Evolutionary conservation across 2,113 vertebrate genomes (phyloP), one percentile per base, ranked within the genome.

Genomic region (Lepus timidus): DNA sequence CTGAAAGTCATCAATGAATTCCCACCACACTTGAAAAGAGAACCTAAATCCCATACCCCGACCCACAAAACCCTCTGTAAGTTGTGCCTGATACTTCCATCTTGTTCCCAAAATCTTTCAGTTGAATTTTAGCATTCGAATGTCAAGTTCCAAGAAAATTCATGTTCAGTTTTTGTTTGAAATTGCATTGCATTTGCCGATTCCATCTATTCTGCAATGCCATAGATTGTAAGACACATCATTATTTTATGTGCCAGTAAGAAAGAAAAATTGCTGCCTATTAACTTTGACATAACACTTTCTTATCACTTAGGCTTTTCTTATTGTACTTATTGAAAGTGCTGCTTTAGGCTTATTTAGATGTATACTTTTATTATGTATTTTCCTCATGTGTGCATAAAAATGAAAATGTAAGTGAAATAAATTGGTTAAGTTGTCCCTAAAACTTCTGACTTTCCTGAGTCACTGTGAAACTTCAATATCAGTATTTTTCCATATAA

Each of bases 331-430:
- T 87, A 81, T 62, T 70, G 49, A 71, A 88, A 86, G 65, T n/a
- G 16, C 14, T 92, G 31, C 49, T 80, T 80, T 75, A 67, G 31
- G 85, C 44, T 89, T 93, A 88, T 67, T 92, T 94, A 92, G 67
- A 68, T 85, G 36, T 14, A 62, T 55, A 49, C 23, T 85, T 93
- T 91, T 49, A 36, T 84, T 9, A 62, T 31, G 36, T 87, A 33
- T 62, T 75, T 89, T 96, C 55, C 27, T 64, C 58, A 1, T 81
- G 29, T 71, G 49, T 85, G 12, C 20, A 79, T 81, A 86, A 85
- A 92, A 90, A 93, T 20, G 31, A 87, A 94, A 94, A 83, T 36
- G 22, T n/a, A 78, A 88, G 61, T 89, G 83, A 94, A 95, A 85
- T 73, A 85, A 78, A 82, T 87, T 74, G 55, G 39, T 88, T 82